phyloP scores from a whole-genome alignment of 2,888 invertebrate genomes.

The Marronus borbonicus region DNA sequence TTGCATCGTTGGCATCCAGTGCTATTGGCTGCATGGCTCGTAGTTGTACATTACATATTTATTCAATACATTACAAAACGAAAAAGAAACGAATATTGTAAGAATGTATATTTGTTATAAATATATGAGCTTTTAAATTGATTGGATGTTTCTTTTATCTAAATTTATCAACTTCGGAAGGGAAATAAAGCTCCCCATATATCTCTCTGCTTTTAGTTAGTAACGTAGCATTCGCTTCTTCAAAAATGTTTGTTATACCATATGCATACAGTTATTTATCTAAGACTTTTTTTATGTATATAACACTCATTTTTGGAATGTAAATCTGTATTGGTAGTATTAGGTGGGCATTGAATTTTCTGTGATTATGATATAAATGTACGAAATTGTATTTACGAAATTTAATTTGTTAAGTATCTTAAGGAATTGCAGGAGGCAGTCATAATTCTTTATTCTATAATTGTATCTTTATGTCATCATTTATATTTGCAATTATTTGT shows the following conservation, averaged over 20 bases:
- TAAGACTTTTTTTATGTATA: too few relatives aligned
- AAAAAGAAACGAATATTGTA: conserved; percentile 31
- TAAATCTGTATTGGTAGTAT: neutral
- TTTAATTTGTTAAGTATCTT: too few relatives aligned
- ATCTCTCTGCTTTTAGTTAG: neutral
- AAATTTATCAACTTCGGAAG: neutral
- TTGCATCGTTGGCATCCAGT: neutral
- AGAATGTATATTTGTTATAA: conserved; percentile 37
- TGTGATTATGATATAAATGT: too few relatives aligned
- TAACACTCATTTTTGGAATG: conserved; percentile 3
- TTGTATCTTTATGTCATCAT: neutral
- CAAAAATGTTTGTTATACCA: neutral
- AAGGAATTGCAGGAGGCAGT: neutral
- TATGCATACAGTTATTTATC: too few relatives aligned
- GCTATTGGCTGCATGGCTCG: conserved; percentile 37
- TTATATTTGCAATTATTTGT: neutral
- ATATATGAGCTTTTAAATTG: conserved; percentile 42
- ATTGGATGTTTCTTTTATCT: conserved; percentile 28
- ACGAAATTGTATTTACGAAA: too few relatives aligned
- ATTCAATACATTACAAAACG: conserved; percentile 16
- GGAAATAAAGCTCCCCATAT: neutral
- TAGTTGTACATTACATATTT: conserved; percentile 44
- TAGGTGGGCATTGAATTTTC: neutral
- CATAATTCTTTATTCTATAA: neutral
- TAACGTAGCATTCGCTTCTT: neutral